phyloP scores from a whole-genome alignment of 2,797 vertebrate species.

The Trematomus bernacchii region DNA sequence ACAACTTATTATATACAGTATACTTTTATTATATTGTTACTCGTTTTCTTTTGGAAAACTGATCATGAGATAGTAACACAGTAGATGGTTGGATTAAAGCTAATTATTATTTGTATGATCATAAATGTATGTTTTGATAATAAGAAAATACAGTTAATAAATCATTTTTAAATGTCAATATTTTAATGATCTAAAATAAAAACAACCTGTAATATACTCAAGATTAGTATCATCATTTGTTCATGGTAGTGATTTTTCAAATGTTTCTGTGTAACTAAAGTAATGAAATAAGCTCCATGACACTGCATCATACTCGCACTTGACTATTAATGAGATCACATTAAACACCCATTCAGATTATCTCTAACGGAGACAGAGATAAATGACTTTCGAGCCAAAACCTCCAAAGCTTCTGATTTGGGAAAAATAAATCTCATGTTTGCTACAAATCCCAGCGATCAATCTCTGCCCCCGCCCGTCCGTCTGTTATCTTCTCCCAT shows the following conservation, averaged over 20 bases:
- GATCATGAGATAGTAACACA: too few species aligned
- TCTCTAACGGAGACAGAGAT: slow-evolving; percentile 44
- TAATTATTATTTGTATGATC: neutral
- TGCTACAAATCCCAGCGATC: slow-evolving; percentile 73
- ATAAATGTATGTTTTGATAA: neutral
- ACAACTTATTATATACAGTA: too few species aligned
- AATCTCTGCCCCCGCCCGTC: slow-evolving; percentile 64
- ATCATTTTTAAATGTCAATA: too few species aligned
- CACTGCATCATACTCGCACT: slow-evolving; percentile 3
- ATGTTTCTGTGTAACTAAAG: slow-evolving; percentile 1
- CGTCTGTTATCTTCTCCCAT: slow-evolving; percentile 74
- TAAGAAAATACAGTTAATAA: neutral
- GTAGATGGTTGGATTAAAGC: neutral
- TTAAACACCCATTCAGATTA: slow-evolving; percentile 21
- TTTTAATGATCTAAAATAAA: neutral
- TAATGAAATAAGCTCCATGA: neutral
- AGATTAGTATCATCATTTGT: too few species aligned
- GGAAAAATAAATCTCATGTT: slow-evolving; percentile 61
- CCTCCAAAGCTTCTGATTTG: slow-evolving; percentile 56
- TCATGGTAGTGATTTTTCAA: neutral
- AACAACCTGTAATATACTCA: neutral
- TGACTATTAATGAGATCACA: slow-evolving; percentile 22
- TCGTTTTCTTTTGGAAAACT: neutral
- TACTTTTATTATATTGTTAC: neutral
- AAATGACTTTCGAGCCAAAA: slow-evolving; percentile 39